Percentiles rank a stretch among this genome's conserved stretches.
These are phyloP conservation scores for Carollia perspicillata DNA, from an alignment of 2,113 vertebrate species.

Conservation along the genomic window DNA sequence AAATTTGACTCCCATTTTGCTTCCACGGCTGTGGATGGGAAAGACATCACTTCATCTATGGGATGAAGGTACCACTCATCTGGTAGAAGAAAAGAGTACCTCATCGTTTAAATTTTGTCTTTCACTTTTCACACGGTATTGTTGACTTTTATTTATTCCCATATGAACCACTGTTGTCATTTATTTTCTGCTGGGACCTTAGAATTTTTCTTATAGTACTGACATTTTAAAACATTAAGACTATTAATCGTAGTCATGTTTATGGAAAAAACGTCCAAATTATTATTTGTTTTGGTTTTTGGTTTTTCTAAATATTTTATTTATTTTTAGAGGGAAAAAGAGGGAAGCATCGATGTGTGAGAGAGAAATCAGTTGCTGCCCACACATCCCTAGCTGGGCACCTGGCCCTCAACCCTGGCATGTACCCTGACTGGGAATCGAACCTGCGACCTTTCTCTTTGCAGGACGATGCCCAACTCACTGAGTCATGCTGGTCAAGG, in stretches of 20 bases:
- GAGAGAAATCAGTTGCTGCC: too few species aligned
- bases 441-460: too few species aligned
- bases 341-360: too few species aligned
- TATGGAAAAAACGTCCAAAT: background rate
- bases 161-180: background rate
- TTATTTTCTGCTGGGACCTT: background rate
- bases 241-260: background rate
- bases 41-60: slow-evolving; percentile 26
- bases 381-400: too few species aligned
- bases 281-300: background rate
- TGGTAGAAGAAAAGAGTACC: slow-evolving; percentile 35
- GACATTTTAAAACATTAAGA: background rate
- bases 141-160: background rate
- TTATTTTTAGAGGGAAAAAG: background rate
- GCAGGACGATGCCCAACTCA: too few species aligned
- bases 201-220: background rate
- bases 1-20: slow-evolving; percentile 39
- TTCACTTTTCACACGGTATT: background rate
- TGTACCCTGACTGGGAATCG: too few species aligned
- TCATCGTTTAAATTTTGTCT: background rate
- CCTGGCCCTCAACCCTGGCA: too few species aligned
- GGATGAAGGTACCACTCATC: slow-evolving; percentile 45
- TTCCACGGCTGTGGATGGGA: background rate
- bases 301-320: background rate
- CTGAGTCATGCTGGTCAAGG: too few species aligned